Conservation (phyloP, 2,888 invertebrate genomes). For the Amphipoea lucens region DNA sequence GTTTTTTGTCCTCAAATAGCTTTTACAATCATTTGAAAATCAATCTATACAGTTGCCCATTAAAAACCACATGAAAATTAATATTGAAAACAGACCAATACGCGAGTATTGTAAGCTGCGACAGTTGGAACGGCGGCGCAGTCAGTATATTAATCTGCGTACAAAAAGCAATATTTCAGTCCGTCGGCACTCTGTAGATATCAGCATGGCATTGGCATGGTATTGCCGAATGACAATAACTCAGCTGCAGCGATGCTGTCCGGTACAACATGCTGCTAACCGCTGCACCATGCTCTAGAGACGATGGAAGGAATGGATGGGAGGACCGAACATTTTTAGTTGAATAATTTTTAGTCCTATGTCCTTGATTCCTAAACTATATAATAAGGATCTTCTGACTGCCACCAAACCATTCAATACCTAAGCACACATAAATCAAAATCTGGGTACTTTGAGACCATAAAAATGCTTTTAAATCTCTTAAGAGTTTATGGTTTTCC, state of each 20-base stretch:
- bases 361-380: not conserved
- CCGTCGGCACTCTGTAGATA: slow-evolving; percentile 11
- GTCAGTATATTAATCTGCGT: slow-evolving; percentile 48
- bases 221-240: slow-evolving; percentile 61
- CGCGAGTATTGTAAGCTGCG: slow-evolving; percentile 22
- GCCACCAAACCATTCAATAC: not conserved
- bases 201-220: slow-evolving; percentile 45
- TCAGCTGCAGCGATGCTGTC: slow-evolving; percentile 65
- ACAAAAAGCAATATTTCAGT: slow-evolving; percentile 61
- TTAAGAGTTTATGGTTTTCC: slow-evolving; percentile 33
- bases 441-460: slow-evolving; percentile 12
- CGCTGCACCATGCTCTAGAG: slow-evolving; percentile 27
- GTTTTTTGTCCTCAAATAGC: not conserved
- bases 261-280: slow-evolving; percentile 50
- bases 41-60: not conserved
- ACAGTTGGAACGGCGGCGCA: not conserved
- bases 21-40: slow-evolving; percentile 2
- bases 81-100: slow-evolving; percentile 7
- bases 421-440: not conserved
- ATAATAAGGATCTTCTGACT: not conserved
- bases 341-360: not conserved
- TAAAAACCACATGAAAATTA: slow-evolving; percentile 22
- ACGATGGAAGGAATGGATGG: slow-evolving; percentile 31
- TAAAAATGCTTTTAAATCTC: slow-evolving; percentile 7
- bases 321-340: not conserved